Percentiles rank a stretch among this genome's conserved stretches.
Conservation (phyloP, 2,888 invertebrate species). For the Tolmerus cingulatus region DNA sequence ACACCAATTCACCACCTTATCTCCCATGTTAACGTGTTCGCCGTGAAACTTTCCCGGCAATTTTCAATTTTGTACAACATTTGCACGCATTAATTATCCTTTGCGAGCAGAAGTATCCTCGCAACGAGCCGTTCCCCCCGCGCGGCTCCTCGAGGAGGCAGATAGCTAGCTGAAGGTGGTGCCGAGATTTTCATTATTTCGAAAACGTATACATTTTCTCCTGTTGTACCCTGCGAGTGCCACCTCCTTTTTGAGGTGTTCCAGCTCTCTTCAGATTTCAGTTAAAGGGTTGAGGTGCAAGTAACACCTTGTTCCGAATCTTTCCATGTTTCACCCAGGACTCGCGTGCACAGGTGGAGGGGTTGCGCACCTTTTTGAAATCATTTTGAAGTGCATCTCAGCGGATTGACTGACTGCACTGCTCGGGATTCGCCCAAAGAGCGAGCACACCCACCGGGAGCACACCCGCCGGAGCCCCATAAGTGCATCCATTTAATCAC, state of each 20-base stretch:
- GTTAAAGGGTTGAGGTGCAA: background rate
- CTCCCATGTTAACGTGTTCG: background rate
- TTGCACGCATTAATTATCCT: conserved; percentile 23
- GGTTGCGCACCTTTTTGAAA: conserved; percentile 25
- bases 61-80: background rate
- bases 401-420: background rate
- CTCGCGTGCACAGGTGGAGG: background rate
- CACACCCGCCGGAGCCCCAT: background rate
- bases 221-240: background rate
- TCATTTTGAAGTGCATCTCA: background rate
- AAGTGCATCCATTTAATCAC: conserved; percentile 47
- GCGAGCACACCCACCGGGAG: background rate
- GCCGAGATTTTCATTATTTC: conserved; percentile 13
- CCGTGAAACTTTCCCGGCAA: background rate
- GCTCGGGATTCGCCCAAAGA: background rate
- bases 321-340: background rate
- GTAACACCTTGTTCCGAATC: background rate
- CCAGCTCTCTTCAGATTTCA: background rate
- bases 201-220: background rate
- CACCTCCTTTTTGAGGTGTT: conserved; percentile 1
- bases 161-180: background rate
- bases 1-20: background rate
- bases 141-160: background rate
- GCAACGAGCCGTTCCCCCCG: background rate
- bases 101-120: background rate